Base-by-base conservation (phyloP, 2,888 invertebrate species). In the Orthosia cruda region DNA sequence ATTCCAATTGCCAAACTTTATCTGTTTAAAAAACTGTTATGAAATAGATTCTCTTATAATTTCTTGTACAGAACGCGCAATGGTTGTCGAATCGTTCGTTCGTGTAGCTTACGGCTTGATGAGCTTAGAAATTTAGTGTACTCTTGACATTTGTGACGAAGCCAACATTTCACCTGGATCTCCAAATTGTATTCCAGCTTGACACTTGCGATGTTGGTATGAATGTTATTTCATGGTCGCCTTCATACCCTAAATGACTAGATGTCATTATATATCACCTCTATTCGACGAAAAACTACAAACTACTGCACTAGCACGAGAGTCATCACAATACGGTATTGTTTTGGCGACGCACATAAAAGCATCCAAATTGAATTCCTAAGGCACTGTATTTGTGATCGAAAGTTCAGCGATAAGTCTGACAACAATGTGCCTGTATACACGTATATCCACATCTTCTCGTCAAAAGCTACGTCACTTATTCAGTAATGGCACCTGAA, bases 311-410 rank as follows among this genome's bases (percentile, higher is more conserved):
- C 40, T 26, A n/a, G 47, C 26, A 45, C 9, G 55, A 55, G 23
- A 58, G n/a, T 23, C 57, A 55, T 68, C 67, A 63, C 49, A 62
- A 67, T 54, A 64, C 62, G 73, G 69, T n/a, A 59, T 47, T 86
- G 85, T 87, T 88, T 84, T 72, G 65, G 55, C 66, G 54, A 71
- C 76, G 74, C 62, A 82, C 84, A 81, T 89, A 88, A 89, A 89
- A 89, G 89, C 89, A 59, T 71, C 72, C 81, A 88, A 88, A 89
- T 89, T 86, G 89, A 84, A 86, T 87, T 87, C 75, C 71, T 79
- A 71, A 82, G 84, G 73, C 62, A 47, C 61, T 62, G 78, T 78
- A 62, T 81, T 78, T 79, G 70, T 81, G 79, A 86, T 85, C 73
- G 80, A 74, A 76, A 57, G 77, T 73, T 77, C 58, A 16, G 15